Percentiles rank a stretch among this genome's conserved stretches.
phyloP scores from a whole-genome alignment of 37 sponge, comb jelly and placozoan genomes.

The Eunapius fragilis region DNA sequence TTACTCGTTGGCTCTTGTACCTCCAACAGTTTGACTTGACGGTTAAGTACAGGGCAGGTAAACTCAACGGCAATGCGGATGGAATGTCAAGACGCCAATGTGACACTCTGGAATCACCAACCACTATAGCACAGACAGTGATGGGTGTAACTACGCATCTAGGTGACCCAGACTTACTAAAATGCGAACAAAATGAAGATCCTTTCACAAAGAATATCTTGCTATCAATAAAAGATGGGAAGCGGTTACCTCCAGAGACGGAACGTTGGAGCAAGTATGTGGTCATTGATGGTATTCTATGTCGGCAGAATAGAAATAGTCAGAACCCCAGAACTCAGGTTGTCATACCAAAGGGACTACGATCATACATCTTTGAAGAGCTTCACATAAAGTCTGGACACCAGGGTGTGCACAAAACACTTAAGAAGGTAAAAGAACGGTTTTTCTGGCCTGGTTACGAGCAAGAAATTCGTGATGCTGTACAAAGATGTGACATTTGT shows the following conservation, averaged over 20 bases:
- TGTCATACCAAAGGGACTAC: background rate
- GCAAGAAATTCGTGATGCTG: background rate
- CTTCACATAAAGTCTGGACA: conserved; percentile 15
- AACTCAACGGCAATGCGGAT: conserved; percentile 33
- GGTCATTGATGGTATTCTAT: background rate
- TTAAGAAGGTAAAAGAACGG: conserved; percentile 17
- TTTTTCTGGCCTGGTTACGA: conserved; percentile 31
- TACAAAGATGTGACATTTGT: conserved; percentile 8
- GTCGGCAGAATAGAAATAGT: background rate
- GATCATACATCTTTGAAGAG: background rate
- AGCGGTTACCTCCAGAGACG: background rate
- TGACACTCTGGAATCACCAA: background rate
- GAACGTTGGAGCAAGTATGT: background rate
- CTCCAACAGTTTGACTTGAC: conserved; percentile 42
- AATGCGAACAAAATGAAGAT: background rate
- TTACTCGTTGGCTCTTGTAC: conserved; percentile 26
- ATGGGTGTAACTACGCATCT: background rate
- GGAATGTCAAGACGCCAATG: background rate
- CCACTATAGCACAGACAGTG: too few species aligned
- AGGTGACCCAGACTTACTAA: background rate
- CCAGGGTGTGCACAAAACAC: conserved; percentile 9
- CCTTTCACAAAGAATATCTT: background rate
- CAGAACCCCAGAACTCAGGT: background rate
- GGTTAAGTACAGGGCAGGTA: conserved; percentile 24
- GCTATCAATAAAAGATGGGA: background rate